phyloP scores from a whole-genome alignment of 2,113 vertebrate genomes.

The Syrmaticus mikado region DNA sequence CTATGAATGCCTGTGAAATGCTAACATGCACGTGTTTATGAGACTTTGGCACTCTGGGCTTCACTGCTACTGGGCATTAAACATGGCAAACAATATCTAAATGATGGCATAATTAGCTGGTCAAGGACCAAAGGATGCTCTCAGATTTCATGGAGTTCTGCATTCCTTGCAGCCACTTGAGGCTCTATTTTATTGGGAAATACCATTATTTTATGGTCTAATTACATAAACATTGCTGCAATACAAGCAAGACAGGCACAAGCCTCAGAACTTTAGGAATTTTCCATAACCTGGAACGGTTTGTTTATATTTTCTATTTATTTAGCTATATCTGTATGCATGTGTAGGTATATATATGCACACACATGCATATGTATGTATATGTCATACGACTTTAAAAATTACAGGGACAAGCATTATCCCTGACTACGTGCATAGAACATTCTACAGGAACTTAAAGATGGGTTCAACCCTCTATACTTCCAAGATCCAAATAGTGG shows the following conservation, averaged over 20 bases:
- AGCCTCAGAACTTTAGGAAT: neutral
- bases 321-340: rapidly evolving
- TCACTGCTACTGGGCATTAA: neutral
- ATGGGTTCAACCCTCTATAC: neutral
- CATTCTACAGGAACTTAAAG: neutral
- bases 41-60: neutral
- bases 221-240: neutral
- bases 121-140: neutral
- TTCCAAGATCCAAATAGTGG: neutral
- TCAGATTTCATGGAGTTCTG: neutral
- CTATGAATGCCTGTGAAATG: neutral
- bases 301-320: neutral
- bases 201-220: neutral
- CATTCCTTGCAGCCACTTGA: neutral
- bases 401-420: neutral
- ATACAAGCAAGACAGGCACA: neutral
- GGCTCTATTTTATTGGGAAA: neutral
- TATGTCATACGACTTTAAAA: neutral
- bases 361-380: neutral
- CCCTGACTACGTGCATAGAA: neutral
- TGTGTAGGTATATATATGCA: neutral
- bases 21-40: neutral
- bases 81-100: neutral
- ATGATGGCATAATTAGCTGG: neutral
- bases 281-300: neutral